Conservation (phyloP, 2,888 invertebrate genomes). For the Gibbula magus region DNA sequence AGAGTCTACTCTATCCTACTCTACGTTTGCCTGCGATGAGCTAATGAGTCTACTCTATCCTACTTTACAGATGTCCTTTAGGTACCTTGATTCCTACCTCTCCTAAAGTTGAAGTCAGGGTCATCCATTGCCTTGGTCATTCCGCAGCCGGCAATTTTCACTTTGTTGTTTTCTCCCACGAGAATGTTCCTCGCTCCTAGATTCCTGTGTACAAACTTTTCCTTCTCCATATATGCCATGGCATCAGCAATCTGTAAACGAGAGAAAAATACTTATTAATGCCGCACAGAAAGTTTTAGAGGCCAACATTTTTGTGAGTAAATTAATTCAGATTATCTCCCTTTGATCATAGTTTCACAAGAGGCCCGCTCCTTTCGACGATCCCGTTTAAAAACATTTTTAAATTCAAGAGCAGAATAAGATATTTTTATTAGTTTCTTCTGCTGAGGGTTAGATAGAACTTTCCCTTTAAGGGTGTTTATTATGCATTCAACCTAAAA, state of each 20-base stretch:
- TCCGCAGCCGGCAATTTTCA: conserved; percentile 75
- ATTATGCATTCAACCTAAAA: too few relatives aligned
- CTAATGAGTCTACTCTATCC: too few relatives aligned
- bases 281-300: not conserved
- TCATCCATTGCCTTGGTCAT: conserved; percentile 71
- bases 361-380: not conserved
- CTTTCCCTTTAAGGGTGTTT: too few relatives aligned
- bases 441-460: too few relatives aligned
- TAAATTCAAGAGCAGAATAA: too few relatives aligned
- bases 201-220: conserved; percentile 74
- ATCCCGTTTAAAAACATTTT: not conserved
- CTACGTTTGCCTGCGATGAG: too few relatives aligned
- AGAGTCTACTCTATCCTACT: too few relatives aligned
- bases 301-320: too few relatives aligned
- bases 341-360: not conserved
- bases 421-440: too few relatives aligned
- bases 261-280: not conserved
- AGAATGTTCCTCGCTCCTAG: conserved; percentile 72
- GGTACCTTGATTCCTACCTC: conserved; percentile 51
- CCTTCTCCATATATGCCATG: conserved; percentile 74
- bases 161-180: conserved; percentile 71
- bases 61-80: too few relatives aligned
- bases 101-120: conserved; percentile 68
- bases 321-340: not conserved
- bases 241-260: conserved; percentile 71